phyloP scores from a whole-genome alignment of 2,797 vertebrate species.

The Anolis apletophallus region DNA sequence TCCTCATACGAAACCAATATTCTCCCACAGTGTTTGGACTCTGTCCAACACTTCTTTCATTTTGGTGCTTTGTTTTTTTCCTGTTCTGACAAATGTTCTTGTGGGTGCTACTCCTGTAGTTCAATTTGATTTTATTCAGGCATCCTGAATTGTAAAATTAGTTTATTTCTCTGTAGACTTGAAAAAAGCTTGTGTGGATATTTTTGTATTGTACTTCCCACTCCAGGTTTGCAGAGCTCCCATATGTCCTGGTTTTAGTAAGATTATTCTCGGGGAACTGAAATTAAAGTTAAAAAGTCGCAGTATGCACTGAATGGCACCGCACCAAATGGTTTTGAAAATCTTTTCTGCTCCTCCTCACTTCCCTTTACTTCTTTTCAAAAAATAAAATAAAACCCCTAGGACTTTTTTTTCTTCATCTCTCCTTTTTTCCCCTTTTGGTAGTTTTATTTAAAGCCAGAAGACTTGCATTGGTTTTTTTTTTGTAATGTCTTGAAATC shows the following conservation, averaged over 20 bases:
- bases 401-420: not conserved
- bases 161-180: not conserved
- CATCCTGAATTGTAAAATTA: not conserved
- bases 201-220: not conserved
- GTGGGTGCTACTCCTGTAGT: not conserved
- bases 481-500: slow-evolving; percentile 11
- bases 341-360: fast-evolving
- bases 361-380: not conserved
- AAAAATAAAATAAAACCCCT: not conserved
- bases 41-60: not conserved
- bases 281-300: not conserved
- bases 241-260: not conserved
- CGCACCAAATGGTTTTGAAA: not conserved
- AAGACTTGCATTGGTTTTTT: not conserved
- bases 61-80: not conserved
- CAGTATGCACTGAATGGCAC: not conserved
- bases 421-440: not conserved
- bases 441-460: not conserved
- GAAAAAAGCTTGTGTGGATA: not conserved
- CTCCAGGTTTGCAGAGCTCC: not conserved
- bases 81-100: slow-evolving; percentile 7
- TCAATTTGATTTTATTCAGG: not conserved
- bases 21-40: not conserved
- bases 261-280: slow-evolving; percentile 11
- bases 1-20: not conserved